Percentiles rank a stretch among this genome's conserved stretches.
phyloP scores from a whole-genome alignment of 2,888 invertebrate genomes.

The Platycnemis pennipes region DNA sequence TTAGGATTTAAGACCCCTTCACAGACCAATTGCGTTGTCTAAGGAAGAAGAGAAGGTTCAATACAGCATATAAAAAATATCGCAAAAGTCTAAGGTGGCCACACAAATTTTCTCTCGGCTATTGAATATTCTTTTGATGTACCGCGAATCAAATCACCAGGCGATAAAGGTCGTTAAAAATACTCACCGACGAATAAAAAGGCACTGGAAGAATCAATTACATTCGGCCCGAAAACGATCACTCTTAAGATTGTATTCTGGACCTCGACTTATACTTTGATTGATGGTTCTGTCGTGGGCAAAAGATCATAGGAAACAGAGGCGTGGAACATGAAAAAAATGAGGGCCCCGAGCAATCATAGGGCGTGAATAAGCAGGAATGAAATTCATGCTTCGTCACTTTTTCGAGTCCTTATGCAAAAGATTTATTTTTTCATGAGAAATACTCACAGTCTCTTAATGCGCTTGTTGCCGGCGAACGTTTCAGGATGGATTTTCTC shows the following conservation, averaged over 20 bases:
- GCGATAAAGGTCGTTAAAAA: background rate
- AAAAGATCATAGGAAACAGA: background rate
- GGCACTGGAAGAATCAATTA: background rate
- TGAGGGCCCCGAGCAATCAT: background rate
- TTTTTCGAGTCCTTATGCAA: background rate
- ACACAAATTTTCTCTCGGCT: too few species aligned
- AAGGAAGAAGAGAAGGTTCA: too few species aligned
- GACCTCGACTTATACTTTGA: background rate
- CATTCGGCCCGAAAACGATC: background rate
- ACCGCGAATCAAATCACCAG: background rate
- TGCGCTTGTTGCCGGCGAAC: constrained; percentile 82
- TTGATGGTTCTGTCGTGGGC: background rate
- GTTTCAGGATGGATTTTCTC: constrained; percentile 85
- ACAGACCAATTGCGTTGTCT: too few species aligned
- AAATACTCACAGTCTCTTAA: constrained; percentile 84
- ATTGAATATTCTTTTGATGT: background rate
- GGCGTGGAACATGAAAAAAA: background rate
- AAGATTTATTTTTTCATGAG: background rate
- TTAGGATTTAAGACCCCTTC: too few species aligned
- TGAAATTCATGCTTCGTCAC: background rate
- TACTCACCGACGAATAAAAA: background rate
- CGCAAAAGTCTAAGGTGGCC: too few species aligned
- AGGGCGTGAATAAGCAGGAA: constrained; percentile 11
- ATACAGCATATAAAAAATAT: too few species aligned
- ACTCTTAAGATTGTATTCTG: background rate